A percentile compares a stretch with the other conserved stretches of the same genome.
These are phyloP conservation scores for Vulpes lagopus DNA, from an alignment of 2,113 vertebrate species.

Conservation along the genomic window DNA sequence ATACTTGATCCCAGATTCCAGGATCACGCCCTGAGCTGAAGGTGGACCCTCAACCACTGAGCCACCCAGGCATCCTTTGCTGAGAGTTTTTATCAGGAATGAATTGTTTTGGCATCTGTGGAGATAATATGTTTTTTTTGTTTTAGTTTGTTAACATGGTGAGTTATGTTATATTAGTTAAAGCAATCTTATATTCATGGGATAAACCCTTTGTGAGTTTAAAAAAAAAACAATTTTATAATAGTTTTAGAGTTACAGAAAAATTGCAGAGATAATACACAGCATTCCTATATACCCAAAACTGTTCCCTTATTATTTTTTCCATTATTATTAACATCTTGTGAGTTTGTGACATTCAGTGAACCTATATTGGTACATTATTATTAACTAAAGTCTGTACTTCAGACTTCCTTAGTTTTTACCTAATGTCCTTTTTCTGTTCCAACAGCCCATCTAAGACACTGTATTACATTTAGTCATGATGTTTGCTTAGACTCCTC, in stretches of 20 bases:
- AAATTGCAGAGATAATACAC: background rate
- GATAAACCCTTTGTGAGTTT: background rate
- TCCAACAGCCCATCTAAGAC: background rate
- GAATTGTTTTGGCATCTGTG: background rate
- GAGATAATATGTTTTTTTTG: background rate
- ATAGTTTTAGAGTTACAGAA: background rate
- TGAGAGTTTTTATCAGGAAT: background rate
- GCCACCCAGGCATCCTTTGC: too few relatives aligned
- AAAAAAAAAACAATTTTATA: background rate
- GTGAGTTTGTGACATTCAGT: too few relatives aligned
- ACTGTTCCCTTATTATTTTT: background rate
- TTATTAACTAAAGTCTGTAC: background rate
- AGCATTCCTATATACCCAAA: background rate
- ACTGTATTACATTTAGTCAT: background rate
- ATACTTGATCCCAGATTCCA: too few relatives aligned
- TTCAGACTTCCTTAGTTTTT: background rate
- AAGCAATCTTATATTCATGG: background rate
- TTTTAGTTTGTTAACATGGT: background rate
- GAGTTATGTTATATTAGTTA: background rate
- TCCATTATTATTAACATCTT: background rate
- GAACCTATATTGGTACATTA: background rate
- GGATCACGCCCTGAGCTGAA: too few relatives aligned
- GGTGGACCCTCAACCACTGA: too few relatives aligned
- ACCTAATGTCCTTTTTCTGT: background rate
- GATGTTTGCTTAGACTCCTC: background rate